A percentile compares a stretch with the other conserved stretches of the same genome.
Conservation (phyloP, 2,113 vertebrate species). For the Bolborhynchus lineola region DNA sequence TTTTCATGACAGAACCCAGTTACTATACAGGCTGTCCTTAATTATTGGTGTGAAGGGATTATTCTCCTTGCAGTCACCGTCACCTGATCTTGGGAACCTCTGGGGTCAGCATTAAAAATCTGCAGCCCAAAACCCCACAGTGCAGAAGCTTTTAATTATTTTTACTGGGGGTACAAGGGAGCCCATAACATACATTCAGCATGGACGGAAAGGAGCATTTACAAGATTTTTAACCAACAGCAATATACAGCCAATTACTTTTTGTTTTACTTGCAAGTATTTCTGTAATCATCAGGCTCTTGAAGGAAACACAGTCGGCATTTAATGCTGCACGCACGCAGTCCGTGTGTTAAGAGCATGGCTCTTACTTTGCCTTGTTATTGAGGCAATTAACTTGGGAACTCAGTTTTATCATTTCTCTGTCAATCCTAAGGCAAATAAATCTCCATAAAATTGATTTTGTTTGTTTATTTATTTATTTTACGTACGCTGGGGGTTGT, state of each 20-base stretch:
- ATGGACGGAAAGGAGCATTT: conserved; percentile 50
- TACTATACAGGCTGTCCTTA: conserved; percentile 72
- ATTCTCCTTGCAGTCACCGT: conserved; percentile 67
- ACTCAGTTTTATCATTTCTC: background rate
- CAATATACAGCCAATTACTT: conserved; percentile 63
- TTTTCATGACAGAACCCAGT: conserved; percentile 77
- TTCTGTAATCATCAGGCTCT: conserved; percentile 29
- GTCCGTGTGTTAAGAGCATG: background rate
- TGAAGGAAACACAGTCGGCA: background rate
- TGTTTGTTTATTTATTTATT: background rate
- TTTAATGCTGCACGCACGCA: background rate
- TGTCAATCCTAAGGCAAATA: conserved; percentile 12
- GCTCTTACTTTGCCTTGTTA: conserved; percentile 9
- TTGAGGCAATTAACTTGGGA: background rate
- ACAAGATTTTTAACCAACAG: conserved; percentile 48
- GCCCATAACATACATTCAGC: conserved; percentile 18
- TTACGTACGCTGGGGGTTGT: background rate
- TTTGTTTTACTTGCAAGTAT: conserved; percentile 48
- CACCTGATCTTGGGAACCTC: conserved; percentile 67
- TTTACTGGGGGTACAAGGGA: conserved; percentile 23
- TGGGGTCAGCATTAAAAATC: conserved; percentile 63
- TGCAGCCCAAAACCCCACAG: conserved; percentile 13
- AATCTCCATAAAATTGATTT: background rate
- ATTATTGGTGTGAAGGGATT: conserved; percentile 81
- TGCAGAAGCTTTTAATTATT: conserved; percentile 55